Evolutionary conservation across 2,797 vertebrate species (phyloP), one percentile per base, ranked within the genome.

Genomic region (Brachyrhaphis roseni): DNA sequence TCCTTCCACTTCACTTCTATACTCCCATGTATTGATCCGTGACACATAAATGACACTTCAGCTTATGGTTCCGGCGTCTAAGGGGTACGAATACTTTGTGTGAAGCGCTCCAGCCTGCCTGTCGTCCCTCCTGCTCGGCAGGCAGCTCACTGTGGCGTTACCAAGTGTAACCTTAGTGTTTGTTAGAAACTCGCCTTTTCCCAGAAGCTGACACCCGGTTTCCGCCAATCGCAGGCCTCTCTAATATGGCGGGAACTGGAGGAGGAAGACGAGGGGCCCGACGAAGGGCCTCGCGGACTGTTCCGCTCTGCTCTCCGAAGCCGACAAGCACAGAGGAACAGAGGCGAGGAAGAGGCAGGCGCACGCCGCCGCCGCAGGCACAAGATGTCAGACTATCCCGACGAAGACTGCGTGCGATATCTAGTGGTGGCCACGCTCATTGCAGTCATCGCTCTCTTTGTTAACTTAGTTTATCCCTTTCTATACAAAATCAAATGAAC

Each of bases 241-340:
- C 97, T 97, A 95, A 97, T 99, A 97, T 99, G 98, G 98, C 97
- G 97, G 97, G 98, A 99, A 97, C 95, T 99, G 96, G 97, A 98
- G 97, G 97, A 99, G 89, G 98, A 98, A 94, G 98, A 98, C 66
- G 96, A 97, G 84, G 96, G 92, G 81, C 92, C 90, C 1, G 88
- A 88, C 70, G 90, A 80, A 71, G 85, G 86, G 78, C 87, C 93
- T 23, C 87, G 75, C 2, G 85, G 94, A 84, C 91, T 91, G 84
- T 94, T 94, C 83, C 88, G 86, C 83, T 87, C 93, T 13, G 76
- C 88, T 23, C 90, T 85, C 62, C 88, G 95, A 78, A 86, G 92
- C 82, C 90, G 92, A 74, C 90, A 88, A 78, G 68, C 62, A 3
- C 74, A 79, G 64, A 85, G 82, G 78, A 86, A 88, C 84, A 74